Evolutionary conservation across 1,140 invertebrate genomes (phyloP), one percentile per base, ranked within the genome.

Genomic region (Anastatus disparis): DNA sequence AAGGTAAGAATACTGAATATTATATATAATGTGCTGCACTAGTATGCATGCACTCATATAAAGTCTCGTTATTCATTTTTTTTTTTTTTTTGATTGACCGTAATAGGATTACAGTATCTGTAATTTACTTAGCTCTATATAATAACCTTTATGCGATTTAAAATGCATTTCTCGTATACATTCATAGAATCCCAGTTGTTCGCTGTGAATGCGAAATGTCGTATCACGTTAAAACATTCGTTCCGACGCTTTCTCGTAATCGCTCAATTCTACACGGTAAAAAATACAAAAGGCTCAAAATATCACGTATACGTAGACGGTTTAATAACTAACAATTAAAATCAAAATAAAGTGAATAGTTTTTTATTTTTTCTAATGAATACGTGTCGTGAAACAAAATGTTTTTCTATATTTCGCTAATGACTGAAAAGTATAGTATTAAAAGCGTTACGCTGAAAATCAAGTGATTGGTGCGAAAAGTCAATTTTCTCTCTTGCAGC

Each of bases 121-220:
- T 56, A 67, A 67, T 56, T 56, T 67, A 46, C 64, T 67, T 67
- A 67, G 29, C 10, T 13, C n/a, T 29, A 26, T 67, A 42, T 35
- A 58, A 64, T 38, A 64, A 64, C 29, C 24, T 53, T 67, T 35
- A 58, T 67, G 40, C 26, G 52, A 56, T 67, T 67, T 46, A 46
- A 44, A 67, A 46, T 55, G 40, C 53, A 46, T 58, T 20, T 46
- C 64, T 56, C 53, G 40, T 31, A 24, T 26, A 7, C 26, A 10
- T 26, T 27, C 24, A 58, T 22, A 12, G n/a, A n/a, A n/a, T n/a
- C n/a, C n/a, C 40, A 58, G 38, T 67, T 27, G 64, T 40, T 22
- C 38, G 24, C 40, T 17, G 53, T 31, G 48, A 52, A 65, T 65
- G 48, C 35, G 10, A 58, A 56, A 58, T 58, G 52, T 46, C 26